Percentiles rank a stretch among this genome's conserved stretches.
Conservation (phyloP, 2,797 vertebrate genomes). For the Neostethus bicornis region DNA sequence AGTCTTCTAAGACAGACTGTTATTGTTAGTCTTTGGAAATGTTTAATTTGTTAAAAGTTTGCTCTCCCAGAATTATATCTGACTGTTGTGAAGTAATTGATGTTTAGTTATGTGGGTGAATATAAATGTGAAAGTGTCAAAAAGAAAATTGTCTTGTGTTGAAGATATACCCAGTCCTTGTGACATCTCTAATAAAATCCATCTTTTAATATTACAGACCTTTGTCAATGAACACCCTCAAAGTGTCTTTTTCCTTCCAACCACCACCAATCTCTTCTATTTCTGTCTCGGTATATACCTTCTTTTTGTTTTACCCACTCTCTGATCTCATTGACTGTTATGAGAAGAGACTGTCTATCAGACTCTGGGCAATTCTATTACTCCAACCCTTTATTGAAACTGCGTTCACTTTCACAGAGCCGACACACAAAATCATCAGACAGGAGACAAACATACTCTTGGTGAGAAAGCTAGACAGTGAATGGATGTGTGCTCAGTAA, state of each 20-base stretch:
- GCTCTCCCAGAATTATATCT: too few species aligned
- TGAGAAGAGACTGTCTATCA: constrained; percentile 73
- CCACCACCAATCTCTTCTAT: background rate
- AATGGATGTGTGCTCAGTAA: constrained; percentile 20
- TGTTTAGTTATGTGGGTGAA: too few species aligned
- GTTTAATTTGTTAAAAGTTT: too few species aligned
- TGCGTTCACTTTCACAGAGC: constrained; percentile 37
- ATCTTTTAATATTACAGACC: constrained; percentile 6
- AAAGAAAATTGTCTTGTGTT: too few species aligned
- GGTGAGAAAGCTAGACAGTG: constrained; percentile 7
- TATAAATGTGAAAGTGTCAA: too few species aligned
- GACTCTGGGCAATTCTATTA: constrained; percentile 67
- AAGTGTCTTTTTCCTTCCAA: background rate
- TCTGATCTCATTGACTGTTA: constrained; percentile 55
- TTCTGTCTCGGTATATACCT: constrained; percentile 21
- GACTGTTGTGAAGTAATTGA: too few species aligned
- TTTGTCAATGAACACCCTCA: background rate
- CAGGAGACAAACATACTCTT: constrained; percentile 2
- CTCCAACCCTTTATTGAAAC: constrained; percentile 52
- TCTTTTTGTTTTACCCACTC: constrained; percentile 26
- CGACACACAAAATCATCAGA: constrained; percentile 20
- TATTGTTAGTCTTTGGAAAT: too few species aligned
- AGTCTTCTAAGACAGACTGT: too few species aligned
- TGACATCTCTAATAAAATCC: constrained; percentile 2
- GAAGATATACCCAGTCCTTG: too few species aligned